Percentiles rank a stretch among this genome's conserved stretches.
Conservation (phyloP, 2,888 invertebrate genomes). For the Gisinianus flammeolus region DNA sequence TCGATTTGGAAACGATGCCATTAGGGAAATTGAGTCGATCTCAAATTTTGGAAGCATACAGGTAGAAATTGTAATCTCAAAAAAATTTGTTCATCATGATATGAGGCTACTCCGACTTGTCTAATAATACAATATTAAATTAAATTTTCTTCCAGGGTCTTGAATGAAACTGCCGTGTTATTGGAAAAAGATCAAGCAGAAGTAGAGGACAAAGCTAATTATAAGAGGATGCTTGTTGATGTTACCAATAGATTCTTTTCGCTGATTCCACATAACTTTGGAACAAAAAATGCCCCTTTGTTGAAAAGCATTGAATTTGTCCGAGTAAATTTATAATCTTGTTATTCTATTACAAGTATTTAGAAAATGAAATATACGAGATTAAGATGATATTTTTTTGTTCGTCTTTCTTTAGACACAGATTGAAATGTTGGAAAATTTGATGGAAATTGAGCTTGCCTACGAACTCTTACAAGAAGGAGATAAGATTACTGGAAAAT, state of each 20-base stretch:
- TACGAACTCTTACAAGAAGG: conserved; percentile 78
- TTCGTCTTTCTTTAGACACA: conserved; percentile 66
- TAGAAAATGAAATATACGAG: too few relatives aligned
- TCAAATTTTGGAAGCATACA: conserved; percentile 85
- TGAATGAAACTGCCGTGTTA: conserved; percentile 64
- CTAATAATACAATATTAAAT: too few relatives aligned
- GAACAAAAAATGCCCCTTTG: conserved; percentile 79
- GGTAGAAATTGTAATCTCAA: too few relatives aligned
- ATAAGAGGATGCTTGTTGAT: conserved; percentile 72
- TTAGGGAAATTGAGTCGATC: conserved; percentile 91
- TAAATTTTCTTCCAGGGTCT: too few relatives aligned
- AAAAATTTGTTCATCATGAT: too few relatives aligned
- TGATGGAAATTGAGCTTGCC: conserved; percentile 94
- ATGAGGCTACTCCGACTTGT: too few relatives aligned
- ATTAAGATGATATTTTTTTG: too few relatives aligned
- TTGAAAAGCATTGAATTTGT: conserved; percentile 78
- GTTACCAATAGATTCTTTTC: conserved; percentile 94
- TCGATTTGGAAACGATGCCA: conserved; percentile 98
- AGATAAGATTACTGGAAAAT: conserved; percentile 62
- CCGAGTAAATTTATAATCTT: conserved; percentile 64
- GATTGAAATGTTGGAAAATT: conserved; percentile 85
- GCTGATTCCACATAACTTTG: conserved; percentile 93
- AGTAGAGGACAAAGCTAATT: conserved; percentile 62
- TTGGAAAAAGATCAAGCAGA: conserved; percentile 65
- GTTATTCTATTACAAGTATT: background rate